Conservation (phyloP, 2,797 vertebrate species). For the Chrysocyon brachyurus region DNA sequence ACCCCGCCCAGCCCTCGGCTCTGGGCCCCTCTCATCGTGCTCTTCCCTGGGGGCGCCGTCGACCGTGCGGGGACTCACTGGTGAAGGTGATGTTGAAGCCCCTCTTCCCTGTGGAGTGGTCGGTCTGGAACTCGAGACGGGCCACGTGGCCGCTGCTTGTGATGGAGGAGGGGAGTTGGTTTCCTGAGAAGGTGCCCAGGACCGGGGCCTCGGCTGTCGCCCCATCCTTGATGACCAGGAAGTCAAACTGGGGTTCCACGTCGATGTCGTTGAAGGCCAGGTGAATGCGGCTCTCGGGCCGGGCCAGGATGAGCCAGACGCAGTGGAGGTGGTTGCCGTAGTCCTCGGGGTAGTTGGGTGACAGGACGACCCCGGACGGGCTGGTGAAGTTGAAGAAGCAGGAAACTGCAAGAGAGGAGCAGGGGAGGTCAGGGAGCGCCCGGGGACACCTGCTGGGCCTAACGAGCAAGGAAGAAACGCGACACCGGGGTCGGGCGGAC, state of each 20-base stretch:
- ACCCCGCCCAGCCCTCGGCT: not conserved
- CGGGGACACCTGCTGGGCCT: not conserved
- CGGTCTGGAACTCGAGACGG: constrained; percentile 97
- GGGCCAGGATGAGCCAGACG: constrained; percentile 98
- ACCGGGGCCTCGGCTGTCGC: constrained; percentile 97
- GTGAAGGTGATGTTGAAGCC: constrained; percentile 99
- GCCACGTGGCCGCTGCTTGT: constrained; percentile 97
- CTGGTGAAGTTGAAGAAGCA: constrained; percentile 99
- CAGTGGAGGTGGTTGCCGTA: constrained; percentile 99
- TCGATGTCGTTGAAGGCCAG: constrained; percentile 99
- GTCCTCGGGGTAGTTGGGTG: constrained; percentile 98
- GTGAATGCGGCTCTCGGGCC: constrained; percentile 97
- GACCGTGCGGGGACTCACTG: constrained; percentile 90
- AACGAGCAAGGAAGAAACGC: not conserved
- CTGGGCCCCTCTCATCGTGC: not conserved
- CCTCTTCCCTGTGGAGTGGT: constrained; percentile 98
- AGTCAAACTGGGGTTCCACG: constrained; percentile 99
- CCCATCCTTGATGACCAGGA: constrained; percentile 97
- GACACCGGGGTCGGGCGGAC: not conserved
- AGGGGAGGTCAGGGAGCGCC: constrained; percentile 22
- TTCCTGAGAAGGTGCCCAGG: constrained; percentile 97
- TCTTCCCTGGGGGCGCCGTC: not conserved
- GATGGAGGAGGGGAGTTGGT: constrained; percentile 95
- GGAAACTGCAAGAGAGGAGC: constrained; percentile 93
- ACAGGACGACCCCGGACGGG: constrained; percentile 95